Evolutionary conservation across 2,797 vertebrate genomes (phyloP).

Genomic region (Florisuga fusca): DNA sequence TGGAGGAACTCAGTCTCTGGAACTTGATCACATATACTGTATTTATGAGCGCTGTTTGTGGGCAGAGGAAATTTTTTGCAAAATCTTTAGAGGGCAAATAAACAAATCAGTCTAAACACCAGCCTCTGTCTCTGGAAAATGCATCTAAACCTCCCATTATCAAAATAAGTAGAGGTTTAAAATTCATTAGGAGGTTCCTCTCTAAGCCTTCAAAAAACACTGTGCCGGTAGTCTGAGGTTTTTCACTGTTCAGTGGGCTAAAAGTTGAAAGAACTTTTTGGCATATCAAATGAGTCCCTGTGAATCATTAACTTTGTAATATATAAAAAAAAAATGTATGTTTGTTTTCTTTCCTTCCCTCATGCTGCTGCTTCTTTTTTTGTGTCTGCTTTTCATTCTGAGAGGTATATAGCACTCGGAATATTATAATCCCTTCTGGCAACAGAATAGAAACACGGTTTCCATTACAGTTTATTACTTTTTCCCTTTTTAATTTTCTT

Average conservation of each 20-base stretch:
- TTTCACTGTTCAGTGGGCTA: slow-evolving; percentile 7
- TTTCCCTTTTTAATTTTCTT: slow-evolving; percentile 37
- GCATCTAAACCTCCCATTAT: neutral
- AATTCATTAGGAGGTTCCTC: neutral
- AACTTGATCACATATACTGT: neutral
- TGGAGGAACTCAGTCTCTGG: neutral
- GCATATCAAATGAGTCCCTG: slow-evolving; percentile 10
- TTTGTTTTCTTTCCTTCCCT: slow-evolving; percentile 21
- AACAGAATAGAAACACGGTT: slow-evolving; percentile 70
- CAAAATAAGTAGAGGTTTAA: neutral
- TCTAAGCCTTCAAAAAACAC: neutral
- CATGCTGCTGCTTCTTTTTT: neutral
- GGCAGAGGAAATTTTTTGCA: neutral
- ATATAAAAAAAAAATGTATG: slow-evolving; percentile 56
- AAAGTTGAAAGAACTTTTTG: slow-evolving; percentile 44
- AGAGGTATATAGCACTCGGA: slow-evolving; percentile 45
- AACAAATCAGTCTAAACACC: neutral
- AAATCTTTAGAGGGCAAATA: neutral
- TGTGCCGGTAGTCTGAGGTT: neutral
- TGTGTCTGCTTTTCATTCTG: slow-evolving; percentile 45
- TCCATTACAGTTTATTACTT: slow-evolving; percentile 76
- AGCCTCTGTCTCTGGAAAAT: neutral
- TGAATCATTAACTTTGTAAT: slow-evolving; percentile 11
- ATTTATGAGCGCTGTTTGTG: neutral
- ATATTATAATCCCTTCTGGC: slow-evolving; percentile 70